Percentiles rank a stretch among this genome's conserved stretches.
Conservation (phyloP, 2,113 vertebrate genomes). For the crab-eating macaque (Macaca fascicularis) region T2T-MFA8v1.1 NC_088388.1:40168001-40168500, state of each 20-base stretch:
- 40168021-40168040: neutral
- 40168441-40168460: neutral
- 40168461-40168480: neutral
- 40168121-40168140: neutral
- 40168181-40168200: neutral
- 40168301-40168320: neutral
- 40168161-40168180: neutral
- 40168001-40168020: no score
- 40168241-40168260: neutral
- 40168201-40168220: neutral
- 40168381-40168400: neutral
- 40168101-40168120: neutral
- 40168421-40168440: neutral
- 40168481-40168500: neutral
- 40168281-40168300: neutral
- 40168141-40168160: neutral
- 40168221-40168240: neutral
- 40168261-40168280: neutral
- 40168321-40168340: neutral
- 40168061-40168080: neutral
- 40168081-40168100: neutral
- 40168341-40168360: neutral
- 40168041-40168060: neutral
- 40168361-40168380: neutral
- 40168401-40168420: neutral